A percentile compares a stretch with the other conserved stretches of the same genome.
These are phyloP conservation scores for Plutomurus gul DNA, from an alignment of 1,140 invertebrate species.

Conservation along the genomic window DNA sequence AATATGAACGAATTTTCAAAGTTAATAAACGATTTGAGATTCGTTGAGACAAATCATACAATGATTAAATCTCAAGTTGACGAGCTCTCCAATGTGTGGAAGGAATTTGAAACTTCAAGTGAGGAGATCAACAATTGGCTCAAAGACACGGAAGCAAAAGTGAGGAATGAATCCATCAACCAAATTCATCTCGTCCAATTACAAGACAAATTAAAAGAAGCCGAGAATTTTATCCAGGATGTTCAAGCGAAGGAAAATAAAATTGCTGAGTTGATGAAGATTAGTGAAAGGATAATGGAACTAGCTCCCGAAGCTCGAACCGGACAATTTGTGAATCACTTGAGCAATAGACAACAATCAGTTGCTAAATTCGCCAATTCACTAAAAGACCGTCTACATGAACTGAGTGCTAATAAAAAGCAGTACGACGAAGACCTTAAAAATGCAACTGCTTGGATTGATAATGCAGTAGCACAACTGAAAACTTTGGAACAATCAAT, in stretches of 20 bases:
- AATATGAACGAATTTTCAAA: conserved; percentile 68
- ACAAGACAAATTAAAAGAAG: conserved; percentile 72
- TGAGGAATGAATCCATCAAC: conserved; percentile 72
- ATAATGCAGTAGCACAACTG: conserved; percentile 72
- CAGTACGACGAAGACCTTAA: conserved; percentile 70
- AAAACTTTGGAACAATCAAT: conserved; percentile 69
- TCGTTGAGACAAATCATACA: conserved; percentile 68
- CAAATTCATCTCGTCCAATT: conserved; percentile 72
- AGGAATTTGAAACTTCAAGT: conserved; percentile 59
- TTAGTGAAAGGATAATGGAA: conserved; percentile 73
- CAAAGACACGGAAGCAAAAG: conserved; percentile 80
- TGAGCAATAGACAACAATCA: conserved; percentile 75
- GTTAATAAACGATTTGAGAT: conserved; percentile 69
- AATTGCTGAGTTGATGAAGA: conserved; percentile 68
- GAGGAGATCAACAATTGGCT: conserved; percentile 81
- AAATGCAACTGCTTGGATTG: conserved; percentile 78
- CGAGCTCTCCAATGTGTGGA: conserved; percentile 75
- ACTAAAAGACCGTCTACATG: conserved; percentile 70
- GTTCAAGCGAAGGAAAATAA: conserved; percentile 68
- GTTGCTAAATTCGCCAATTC: conserved; percentile 72
- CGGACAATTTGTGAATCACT: conserved; percentile 75
- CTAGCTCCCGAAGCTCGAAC: conserved; percentile 80
- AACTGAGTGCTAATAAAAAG: conserved; percentile 68
- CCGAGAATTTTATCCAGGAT: conserved; percentile 66
- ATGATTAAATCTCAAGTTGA: conserved; percentile 72